These are phyloP conservation scores for Acrocera orbiculus DNA, from an alignment of 2,888 invertebrate species.

Conservation along the genomic window DNA sequence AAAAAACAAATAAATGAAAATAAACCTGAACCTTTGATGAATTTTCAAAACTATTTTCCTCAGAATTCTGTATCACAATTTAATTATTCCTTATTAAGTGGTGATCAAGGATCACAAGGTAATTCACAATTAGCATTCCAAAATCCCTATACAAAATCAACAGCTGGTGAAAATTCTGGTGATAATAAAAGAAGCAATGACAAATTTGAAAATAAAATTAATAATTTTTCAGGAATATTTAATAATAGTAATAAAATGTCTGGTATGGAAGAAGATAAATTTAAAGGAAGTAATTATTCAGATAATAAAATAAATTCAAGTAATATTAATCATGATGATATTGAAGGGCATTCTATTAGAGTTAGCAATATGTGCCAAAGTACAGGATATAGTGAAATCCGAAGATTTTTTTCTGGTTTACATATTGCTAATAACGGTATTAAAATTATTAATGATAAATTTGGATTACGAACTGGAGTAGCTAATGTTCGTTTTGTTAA, in stretches of 20 bases:
- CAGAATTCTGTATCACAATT: conserved; percentile 1
- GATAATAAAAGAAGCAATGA: not conserved
- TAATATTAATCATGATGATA: conserved; percentile 8
- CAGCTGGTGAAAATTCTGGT: not conserved
- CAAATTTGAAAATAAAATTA: not conserved
- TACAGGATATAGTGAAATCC: conserved; percentile 62
- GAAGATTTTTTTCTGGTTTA: conserved; percentile 62
- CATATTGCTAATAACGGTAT: conserved; percentile 66
- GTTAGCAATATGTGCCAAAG: conserved; percentile 54
- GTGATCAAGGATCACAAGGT: not conserved
- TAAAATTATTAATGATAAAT: conserved; percentile 66
- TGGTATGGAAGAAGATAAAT: too few relatives aligned
- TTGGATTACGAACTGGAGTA: conserved; percentile 60
- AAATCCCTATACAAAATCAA: conserved; percentile 8
- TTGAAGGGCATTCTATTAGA: conserved; percentile 41
- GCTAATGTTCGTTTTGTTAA: conserved; percentile 64
- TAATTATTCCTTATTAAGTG: conserved; percentile 1
- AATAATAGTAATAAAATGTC: not conserved
- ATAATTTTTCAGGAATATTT: conserved; percentile 5
- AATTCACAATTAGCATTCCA: conserved; percentile 4
- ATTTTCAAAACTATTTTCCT: conserved; percentile 6
- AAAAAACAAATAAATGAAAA: not conserved
- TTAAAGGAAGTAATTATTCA: too few relatives aligned
- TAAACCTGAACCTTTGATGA: not conserved
- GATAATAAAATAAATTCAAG: not conserved